Percentiles rank a stretch among this genome's conserved stretches.
Conservation (phyloP, 2,888 invertebrate species). For the Drosophila ezoana region DNA sequence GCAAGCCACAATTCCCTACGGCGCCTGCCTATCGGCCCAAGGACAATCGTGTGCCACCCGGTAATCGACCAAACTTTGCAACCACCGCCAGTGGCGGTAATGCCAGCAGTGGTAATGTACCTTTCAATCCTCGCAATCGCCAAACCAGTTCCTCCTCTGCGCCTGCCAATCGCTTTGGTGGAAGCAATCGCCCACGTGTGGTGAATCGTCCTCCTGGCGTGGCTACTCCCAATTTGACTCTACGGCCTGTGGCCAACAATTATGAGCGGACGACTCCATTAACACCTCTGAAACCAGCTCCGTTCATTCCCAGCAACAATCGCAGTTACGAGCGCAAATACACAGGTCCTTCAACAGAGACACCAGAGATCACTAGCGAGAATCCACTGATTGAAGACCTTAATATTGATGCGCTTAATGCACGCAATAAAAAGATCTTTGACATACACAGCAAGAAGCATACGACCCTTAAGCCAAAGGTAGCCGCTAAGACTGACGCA, state of each 20-base stretch:
- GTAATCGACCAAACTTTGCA: constrained; percentile 49
- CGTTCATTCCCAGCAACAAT: constrained; percentile 82
- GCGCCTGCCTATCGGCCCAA: constrained; percentile 55
- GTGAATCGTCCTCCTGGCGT: constrained; percentile 81
- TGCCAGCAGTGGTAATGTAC: constrained; percentile 46
- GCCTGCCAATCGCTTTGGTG: constrained; percentile 49
- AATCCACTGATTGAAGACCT: constrained; percentile 84
- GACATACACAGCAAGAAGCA: constrained; percentile 85
- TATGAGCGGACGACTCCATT: constrained; percentile 77
- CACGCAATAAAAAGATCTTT: constrained; percentile 86
- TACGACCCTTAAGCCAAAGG: constrained; percentile 82
- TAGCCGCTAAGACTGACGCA: constrained; percentile 34
- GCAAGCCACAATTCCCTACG: constrained; percentile 43
- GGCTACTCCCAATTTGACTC: constrained; percentile 71
- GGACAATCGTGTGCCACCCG: constrained; percentile 65
- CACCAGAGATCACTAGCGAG: constrained; percentile 70
- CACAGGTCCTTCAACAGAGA: constrained; percentile 73
- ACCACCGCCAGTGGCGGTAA: constrained; percentile 35
- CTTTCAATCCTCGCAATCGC: constrained; percentile 64
- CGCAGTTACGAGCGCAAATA: constrained; percentile 84
- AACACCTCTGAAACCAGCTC: constrained; percentile 79
- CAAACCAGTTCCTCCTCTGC: constrained; percentile 25
- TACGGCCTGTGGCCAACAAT: constrained; percentile 81
- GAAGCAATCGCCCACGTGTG: constrained; percentile 74
- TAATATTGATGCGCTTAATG: constrained; percentile 86